Evolutionary conservation across 2,113 vertebrate species (phyloP), one percentile per base, ranked within the genome.

Genomic region (Paratilapia polleni): DNA sequence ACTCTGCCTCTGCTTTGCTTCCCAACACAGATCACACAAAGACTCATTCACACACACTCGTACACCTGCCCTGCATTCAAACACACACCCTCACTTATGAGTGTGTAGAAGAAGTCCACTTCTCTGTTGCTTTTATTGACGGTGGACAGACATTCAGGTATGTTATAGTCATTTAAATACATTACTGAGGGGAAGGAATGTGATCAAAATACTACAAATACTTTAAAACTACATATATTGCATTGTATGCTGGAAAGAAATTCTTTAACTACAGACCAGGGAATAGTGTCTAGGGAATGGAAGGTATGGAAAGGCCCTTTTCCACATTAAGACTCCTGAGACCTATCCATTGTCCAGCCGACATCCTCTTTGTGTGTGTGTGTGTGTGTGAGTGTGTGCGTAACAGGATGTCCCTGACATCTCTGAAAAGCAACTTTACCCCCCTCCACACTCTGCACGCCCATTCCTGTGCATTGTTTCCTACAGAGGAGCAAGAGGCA

Each of bases 391-490:
- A 80, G 74, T 76, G 78, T 70, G 81, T 52, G 85, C 84, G 82
- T 77, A 85, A 92, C 89, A 94, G 93, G 93, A 93, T 93, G 91
- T 94, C 80, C 75, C 87, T 84, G 88, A 94, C 92, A 93, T 89
- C 84, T 86, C 89, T 92, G 80, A 92, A 92, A 90, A 92, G 91
- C 88, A 90, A 90, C 78, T 68, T 84, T 82, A 83, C 78, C 87
- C 84, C 88, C 80, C 59, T 87, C 80, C 61, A 83, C 82, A 82
- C 92, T 57, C 63, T 73, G 34, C 90, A 94, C 92, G 75, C 92
- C 93, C 91, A 81, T 94, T 94, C 94, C 92, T 94, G 92, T 91
- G 89, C 83, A 94, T 94, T 95, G 94, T 94, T 91, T 92, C 91
- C 85, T 81, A 59, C 59, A 36, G 80, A 81, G 74, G 31, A 19